Base-by-base conservation (phyloP, 1,140 invertebrate genomes). In the Acyrthosiphon pisum region DNA sequence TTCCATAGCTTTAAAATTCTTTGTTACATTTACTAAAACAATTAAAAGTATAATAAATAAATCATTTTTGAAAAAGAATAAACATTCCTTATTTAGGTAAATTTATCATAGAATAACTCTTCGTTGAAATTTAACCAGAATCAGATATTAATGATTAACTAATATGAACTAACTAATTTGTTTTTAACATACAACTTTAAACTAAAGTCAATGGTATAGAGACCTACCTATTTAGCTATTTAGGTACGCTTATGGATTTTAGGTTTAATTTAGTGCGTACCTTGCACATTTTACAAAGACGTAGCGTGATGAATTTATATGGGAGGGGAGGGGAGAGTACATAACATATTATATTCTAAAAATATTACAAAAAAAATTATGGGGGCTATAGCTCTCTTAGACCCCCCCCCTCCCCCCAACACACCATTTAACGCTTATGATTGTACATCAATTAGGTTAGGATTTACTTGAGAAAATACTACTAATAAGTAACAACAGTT, bases 1-100 rank as follows among this genome's bases (percentile, higher is more conserved):
- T 53, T 93, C 91, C 91, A 93, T 93, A 30, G 76, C 91, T 84
- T 93, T 93, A 53, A 93, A 93, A n/a, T 93, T 93, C 30, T 84
- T 93, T 20, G 91, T 93, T 22, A 93, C 91, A 84, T 93, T 93
- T 3, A 93, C 91, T 93, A 86, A 86, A 86, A 83, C 1, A 92
- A 46, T 86, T 60, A 86, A 22, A 83, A 20, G 41, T 14, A 60
- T 26, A 50, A 35, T 83, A 76, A 4, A 81, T 91, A 23, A 46
- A 68, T 44, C n/a, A 48, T 91, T 56, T 41, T 23, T 7, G 20
- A 87, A 48, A 89, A 35, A 89, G 11, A 86, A 23, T 86, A 83
- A 41, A 22, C 8, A 44, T 84, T 86, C n/a, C 14, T 44, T 30
- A 30, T 86, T 30, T 6, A 86, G 0, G 44, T 46, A 11, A 86